Evolutionary conservation across 2,113 vertebrate genomes (phyloP).

Genomic region (Ictalurus punctatus): DNA sequence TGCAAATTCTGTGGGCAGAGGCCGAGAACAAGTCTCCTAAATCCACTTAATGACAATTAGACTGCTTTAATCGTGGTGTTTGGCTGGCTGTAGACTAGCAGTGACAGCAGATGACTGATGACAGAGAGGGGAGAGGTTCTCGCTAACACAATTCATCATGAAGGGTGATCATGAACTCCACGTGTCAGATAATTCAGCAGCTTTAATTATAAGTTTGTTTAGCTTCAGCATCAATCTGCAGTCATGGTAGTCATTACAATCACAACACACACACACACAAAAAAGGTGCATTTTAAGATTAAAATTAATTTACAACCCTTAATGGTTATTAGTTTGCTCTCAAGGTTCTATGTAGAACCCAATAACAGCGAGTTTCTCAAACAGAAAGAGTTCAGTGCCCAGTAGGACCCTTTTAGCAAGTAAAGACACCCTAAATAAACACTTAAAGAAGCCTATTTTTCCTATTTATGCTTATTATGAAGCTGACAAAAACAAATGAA

Average conservation of each 20-base stretch:
- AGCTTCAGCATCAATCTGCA: background rate
- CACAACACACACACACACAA: background rate
- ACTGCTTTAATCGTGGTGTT: conserved; percentile 26
- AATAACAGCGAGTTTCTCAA: background rate
- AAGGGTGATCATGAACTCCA: conserved; percentile 25
- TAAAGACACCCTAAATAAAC: background rate
- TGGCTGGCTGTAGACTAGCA: conserved; percentile 11
- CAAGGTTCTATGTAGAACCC: background rate
- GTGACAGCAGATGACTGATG: conserved; percentile 50
- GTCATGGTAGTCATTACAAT: background rate
- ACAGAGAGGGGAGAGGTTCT: background rate
- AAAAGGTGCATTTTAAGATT: background rate
- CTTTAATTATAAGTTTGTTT: background rate
- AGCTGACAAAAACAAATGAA: background rate
- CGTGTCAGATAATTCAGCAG: background rate
- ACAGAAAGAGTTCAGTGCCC: background rate
- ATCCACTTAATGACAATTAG: conserved; percentile 46
- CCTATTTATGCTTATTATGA: background rate
- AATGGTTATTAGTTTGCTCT: background rate
- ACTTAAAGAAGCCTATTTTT: background rate
- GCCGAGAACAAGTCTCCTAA: background rate
- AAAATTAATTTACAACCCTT: background rate
- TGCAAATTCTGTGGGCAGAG: background rate
- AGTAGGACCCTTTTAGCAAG: background rate
- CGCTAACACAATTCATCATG: background rate